Evolutionary conservation across 1,140 invertebrate genomes (phyloP).

Genomic region (Hypothenemus hampei): DNA sequence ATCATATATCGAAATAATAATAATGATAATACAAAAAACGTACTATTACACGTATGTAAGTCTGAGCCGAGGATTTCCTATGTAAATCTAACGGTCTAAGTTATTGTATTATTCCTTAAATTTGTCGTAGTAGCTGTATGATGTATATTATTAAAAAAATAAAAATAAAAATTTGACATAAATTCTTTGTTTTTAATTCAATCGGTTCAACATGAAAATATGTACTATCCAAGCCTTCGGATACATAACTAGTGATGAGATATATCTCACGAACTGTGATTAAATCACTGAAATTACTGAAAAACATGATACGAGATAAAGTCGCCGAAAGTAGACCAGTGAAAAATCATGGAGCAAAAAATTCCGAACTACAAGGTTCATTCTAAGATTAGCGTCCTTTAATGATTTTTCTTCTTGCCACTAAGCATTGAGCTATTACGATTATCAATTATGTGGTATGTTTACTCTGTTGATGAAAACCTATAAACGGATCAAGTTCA

Average conservation of each 20-base stretch:
- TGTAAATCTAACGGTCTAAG: constrained; percentile 29
- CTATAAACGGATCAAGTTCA: too few relatives aligned
- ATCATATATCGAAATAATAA: too few relatives aligned
- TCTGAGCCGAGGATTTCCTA: constrained; percentile 33
- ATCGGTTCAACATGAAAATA: neutral
- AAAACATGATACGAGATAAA: neutral
- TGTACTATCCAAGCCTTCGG: too few relatives aligned
- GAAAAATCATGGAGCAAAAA: too few relatives aligned
- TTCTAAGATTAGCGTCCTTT: too few relatives aligned
- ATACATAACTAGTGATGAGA: too few relatives aligned
- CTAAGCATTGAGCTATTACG: too few relatives aligned
- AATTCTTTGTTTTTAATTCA: neutral
- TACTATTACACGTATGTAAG: constrained; percentile 39
- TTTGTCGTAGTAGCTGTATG: constrained; percentile 33
- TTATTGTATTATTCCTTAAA: constrained; percentile 38
- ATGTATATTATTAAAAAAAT: constrained; percentile 14
- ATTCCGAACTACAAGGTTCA: too few relatives aligned
- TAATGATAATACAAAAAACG: too few relatives aligned
- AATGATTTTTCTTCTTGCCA: too few relatives aligned
- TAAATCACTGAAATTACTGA: neutral
- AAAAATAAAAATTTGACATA: constrained; percentile 8
- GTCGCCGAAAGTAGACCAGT: neutral
- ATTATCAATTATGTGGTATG: too few relatives aligned
- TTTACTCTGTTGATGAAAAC: too few relatives aligned
- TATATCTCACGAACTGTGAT: neutral